These are phyloP conservation scores for Penaeus chinensis DNA, from an alignment of 1,140 invertebrate genomes.

Conservation along the genomic window DNA sequence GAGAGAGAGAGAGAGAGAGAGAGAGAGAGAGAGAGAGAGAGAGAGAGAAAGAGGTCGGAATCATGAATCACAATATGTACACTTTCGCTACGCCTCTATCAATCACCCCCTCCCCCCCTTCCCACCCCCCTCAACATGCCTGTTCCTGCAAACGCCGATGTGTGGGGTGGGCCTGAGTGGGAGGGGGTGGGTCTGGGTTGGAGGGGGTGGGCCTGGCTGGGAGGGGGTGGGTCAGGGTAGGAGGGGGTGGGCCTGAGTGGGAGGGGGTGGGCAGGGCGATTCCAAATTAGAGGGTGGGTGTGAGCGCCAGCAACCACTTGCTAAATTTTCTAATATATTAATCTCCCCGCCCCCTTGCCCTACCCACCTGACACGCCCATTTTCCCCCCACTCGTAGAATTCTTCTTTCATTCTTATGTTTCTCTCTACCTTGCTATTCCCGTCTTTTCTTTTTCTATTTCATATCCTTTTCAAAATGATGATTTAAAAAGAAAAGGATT, in stretches of 20 bases:
- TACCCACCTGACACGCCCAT: conserved; percentile 32
- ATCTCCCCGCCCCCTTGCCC: conserved; percentile 36
- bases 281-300: conserved; percentile 55
- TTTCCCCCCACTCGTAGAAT: neutral
- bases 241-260: neutral
- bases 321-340: conserved; percentile 47
- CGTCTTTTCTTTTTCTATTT: neutral
- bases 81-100: too few species aligned
- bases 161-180: neutral
- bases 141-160: too few species aligned
- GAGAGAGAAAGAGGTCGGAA: neutral
- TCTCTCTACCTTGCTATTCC: neutral
- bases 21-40: neutral
- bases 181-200: neutral
- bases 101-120: too few species aligned
- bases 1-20: conserved; percentile 9
- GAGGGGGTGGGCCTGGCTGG: conserved; percentile 36
- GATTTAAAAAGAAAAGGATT: too few species aligned
- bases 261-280: conserved; percentile 33
- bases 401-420: neutral
- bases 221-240: neutral
- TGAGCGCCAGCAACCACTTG: conserved; percentile 41
- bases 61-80: too few species aligned
- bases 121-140: too few species aligned
- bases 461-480: too few species aligned